Evolutionary conservation across 2,113 vertebrate species (phyloP).

Genomic region (Oncorhynchus tshawytscha): DNA sequence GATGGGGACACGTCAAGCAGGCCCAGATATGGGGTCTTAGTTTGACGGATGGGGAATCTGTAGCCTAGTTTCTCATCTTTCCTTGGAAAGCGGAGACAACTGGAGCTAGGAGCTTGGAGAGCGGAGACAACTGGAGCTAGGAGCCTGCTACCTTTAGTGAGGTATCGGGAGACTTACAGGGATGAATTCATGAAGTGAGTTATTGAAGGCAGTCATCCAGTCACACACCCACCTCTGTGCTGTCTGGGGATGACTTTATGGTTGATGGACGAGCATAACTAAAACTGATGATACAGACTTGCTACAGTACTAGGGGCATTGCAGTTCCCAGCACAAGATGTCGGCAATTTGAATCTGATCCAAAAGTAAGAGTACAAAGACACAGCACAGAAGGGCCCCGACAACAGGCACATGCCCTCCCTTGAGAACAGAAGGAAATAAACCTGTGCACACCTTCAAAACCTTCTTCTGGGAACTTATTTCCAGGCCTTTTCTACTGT

Average conservation of each 20-base stretch:
- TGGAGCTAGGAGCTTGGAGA: too few species aligned
- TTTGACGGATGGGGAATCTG: neutral
- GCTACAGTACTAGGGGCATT: neutral
- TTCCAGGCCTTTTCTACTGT: neutral
- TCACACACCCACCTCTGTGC: constrained; percentile 6
- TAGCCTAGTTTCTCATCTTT: neutral
- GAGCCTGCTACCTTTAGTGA: neutral
- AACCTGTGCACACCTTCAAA: neutral
- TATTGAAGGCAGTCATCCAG: neutral
- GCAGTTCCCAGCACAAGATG: neutral
- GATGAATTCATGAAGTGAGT: neutral
- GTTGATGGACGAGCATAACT: neutral
- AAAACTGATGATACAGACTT: constrained; percentile 10
- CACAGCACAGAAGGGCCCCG: neutral
- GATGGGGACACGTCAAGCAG: neutral
- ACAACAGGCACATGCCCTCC: neutral
- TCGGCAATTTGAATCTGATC: neutral
- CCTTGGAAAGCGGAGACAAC: too few species aligned
- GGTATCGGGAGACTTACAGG: too few species aligned
- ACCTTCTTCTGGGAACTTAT: neutral
- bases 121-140: too few species aligned
- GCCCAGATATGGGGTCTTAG: constrained; percentile 4
- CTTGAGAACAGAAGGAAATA: neutral
- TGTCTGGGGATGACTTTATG: neutral
- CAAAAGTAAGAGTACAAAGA: neutral